A percentile compares a stretch with the other conserved stretches of the same genome.
These are phyloP conservation scores for Tinamus major DNA, from an alignment of 2,797 vertebrate species.

Conservation along the genomic window DNA sequence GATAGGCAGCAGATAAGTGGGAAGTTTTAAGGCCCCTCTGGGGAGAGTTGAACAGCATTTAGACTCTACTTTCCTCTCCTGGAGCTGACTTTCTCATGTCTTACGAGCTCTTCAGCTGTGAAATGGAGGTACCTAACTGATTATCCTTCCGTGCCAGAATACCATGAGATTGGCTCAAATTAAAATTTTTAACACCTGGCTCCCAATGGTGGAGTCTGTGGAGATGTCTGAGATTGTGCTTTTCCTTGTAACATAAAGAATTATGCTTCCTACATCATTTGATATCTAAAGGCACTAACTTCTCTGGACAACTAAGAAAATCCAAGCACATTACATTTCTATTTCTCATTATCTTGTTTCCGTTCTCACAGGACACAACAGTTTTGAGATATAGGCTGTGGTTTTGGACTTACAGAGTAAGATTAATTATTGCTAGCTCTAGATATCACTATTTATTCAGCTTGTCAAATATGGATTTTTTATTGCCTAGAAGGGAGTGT, in stretches of 20 bases:
- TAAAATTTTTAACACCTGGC: neutral
- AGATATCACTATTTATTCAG: conserved; percentile 66
- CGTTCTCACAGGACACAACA: neutral
- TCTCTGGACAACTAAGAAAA: neutral
- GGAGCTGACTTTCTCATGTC: fast-evolving
- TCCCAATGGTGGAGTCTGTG: fast-evolving
- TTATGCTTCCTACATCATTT: neutral
- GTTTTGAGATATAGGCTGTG: neutral
- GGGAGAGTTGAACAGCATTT: neutral
- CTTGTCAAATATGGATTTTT: conserved; percentile 43
- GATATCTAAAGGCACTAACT: neutral
- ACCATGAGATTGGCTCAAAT: neutral
- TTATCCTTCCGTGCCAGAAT: neutral
- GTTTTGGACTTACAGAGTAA: conserved; percentile 5
- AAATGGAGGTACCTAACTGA: fast-evolving
- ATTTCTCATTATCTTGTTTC: conserved; percentile 12
- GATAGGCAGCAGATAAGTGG: neutral
- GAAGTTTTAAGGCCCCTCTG: neutral
- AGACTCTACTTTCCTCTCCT: neutral
- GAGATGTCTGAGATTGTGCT: neutral
- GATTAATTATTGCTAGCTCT: conserved; percentile 5
- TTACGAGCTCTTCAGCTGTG: neutral
- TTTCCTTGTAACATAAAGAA: neutral
- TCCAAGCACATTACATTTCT: neutral
- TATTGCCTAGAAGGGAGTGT: conserved; percentile 48